Conservation (phyloP, 2,113 vertebrate genomes). For the Nyctibius bracteatus region DNA sequence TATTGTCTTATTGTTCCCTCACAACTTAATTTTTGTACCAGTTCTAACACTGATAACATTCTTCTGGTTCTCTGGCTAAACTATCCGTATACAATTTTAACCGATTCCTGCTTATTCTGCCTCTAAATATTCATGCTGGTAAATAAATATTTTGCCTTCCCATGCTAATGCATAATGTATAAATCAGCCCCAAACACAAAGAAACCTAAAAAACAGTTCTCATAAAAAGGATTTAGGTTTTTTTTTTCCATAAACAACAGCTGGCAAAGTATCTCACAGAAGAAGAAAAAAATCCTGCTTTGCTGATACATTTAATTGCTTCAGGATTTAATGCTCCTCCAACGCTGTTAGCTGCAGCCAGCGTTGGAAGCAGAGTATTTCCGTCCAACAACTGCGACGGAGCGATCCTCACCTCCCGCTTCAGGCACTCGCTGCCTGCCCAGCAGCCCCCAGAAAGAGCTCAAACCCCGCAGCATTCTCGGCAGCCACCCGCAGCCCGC, state of each 20-base stretch:
- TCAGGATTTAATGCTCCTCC: constrained; percentile 9
- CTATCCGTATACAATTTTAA: neutral
- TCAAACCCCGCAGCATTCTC: neutral
- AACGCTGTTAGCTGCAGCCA: neutral
- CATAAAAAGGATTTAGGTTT: neutral
- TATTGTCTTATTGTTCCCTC: neutral
- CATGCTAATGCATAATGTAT: constrained; percentile 39
- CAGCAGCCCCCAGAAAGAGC: neutral
- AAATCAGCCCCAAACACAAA: constrained; percentile 13
- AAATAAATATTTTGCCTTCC: constrained; percentile 45
- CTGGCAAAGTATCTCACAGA: constrained; percentile 30
- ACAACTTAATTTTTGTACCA: neutral
- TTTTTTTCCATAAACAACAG: constrained; percentile 20
- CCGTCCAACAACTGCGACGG: neutral
- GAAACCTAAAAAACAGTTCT: constrained; percentile 38
- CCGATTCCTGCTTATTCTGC: neutral
- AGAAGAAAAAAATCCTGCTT: neutral
- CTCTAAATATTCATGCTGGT: neutral
- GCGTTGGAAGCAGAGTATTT: neutral
- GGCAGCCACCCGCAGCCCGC: neutral
- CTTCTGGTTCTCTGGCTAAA: neutral
- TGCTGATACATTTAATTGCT: constrained; percentile 11
- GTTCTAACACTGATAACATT: neutral
- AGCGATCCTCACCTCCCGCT: neutral
- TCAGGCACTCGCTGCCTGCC: neutral